A percentile compares a stretch with the other conserved stretches of the same genome.
phyloP scores from a whole-genome alignment of 1,140 invertebrate species.

The Zeugodacus cucurbitae region DNA sequence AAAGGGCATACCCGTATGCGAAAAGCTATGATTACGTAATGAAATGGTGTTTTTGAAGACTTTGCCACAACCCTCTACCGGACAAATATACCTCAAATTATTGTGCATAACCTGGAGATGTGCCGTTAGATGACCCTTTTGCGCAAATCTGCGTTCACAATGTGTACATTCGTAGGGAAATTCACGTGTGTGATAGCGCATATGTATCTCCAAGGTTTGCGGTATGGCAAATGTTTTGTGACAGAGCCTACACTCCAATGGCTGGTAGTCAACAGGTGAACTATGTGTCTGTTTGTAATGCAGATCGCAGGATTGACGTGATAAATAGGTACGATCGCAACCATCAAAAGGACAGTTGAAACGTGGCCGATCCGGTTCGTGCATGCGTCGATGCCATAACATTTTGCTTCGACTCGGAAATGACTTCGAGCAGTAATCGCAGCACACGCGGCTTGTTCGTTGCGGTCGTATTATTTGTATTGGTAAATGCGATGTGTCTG shows the following conservation, averaged over 20 bases:
- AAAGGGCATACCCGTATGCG: slow-evolving; percentile 53
- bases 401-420: slow-evolving; percentile 40
- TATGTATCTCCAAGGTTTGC: slow-evolving; percentile 71
- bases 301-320: slow-evolving; percentile 50
- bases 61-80: slow-evolving; percentile 48
- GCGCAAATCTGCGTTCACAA: slow-evolving; percentile 70
- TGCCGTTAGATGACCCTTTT: slow-evolving; percentile 70
- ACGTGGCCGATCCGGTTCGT: slow-evolving; percentile 45
- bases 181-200: slow-evolving; percentile 71
- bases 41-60: slow-evolving; percentile 51
- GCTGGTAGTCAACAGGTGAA: neutral
- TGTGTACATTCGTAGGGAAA: slow-evolving; percentile 69
- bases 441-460: neutral
- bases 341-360: slow-evolving; percentile 43
- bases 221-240: slow-evolving; percentile 67
- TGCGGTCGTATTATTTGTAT: neutral
- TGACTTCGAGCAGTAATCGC: slow-evolving; percentile 2
- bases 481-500: neutral
- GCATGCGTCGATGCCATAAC: slow-evolving; percentile 49
- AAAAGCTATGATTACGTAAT: slow-evolving; percentile 50
- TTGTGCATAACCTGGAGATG: slow-evolving; percentile 63
- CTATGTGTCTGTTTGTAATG: slow-evolving; percentile 48
- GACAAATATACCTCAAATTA: slow-evolving; percentile 49
- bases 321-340: slow-evolving; percentile 48
- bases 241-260: slow-evolving; percentile 63